Evolutionary conservation across 2,888 invertebrate species (phyloP).

Genomic region (Lasius fuliginosus): DNA sequence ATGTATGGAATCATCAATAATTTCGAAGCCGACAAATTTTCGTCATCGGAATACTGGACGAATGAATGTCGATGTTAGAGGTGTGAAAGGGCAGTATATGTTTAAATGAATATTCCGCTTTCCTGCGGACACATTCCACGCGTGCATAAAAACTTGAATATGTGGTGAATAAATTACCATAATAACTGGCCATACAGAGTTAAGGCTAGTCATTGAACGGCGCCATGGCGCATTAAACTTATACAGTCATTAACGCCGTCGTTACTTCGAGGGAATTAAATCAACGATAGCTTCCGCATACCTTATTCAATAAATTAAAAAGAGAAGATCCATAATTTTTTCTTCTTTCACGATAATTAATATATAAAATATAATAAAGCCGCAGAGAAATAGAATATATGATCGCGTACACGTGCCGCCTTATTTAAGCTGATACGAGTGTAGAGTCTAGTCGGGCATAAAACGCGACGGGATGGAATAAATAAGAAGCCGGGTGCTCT

Average conservation of each 20-base stretch:
- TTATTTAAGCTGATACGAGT: neutral
- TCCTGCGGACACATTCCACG: neutral
- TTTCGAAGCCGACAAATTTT: neutral
- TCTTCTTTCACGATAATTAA: neutral
- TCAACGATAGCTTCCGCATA: neutral
- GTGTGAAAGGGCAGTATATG: neutral
- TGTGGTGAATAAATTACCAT: constrained; percentile 40
- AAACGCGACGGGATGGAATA: constrained; percentile 1
- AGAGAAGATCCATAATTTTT: neutral
- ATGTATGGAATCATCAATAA: neutral
- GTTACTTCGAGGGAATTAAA: constrained; percentile 24
- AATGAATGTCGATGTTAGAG: constrained; percentile 12
- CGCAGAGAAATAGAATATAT: neutral
- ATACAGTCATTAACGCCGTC: constrained; percentile 38
- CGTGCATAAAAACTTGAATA: constrained; percentile 35
- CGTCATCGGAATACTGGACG: neutral
- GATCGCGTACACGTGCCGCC: neutral
- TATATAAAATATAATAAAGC: neutral
- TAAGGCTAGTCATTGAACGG: constrained; percentile 36
- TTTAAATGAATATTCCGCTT: neutral
- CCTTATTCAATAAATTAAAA: neutral
- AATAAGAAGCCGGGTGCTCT: neutral
- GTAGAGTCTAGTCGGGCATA: neutral
- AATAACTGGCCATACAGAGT: constrained; percentile 35
- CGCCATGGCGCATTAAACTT: constrained; percentile 40